phyloP scores from a whole-genome alignment of 2,113 vertebrate species.

The Sinocyclocheilus grahami region DNA sequence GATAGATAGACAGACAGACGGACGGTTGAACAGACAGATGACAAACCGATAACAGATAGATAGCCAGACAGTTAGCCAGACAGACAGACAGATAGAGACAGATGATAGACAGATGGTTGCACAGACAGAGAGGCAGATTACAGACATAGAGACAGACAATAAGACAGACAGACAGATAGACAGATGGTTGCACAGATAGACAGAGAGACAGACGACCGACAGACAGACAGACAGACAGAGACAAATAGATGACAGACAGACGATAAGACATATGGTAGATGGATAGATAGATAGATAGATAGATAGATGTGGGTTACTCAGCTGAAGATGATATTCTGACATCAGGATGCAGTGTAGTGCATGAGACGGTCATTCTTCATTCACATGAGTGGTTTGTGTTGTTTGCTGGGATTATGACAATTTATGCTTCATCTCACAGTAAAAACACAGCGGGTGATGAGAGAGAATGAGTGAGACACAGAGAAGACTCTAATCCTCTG shows the following conservation, averaged over 20 bases:
- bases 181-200: neutral
- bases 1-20: too few species aligned
- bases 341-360: neutral
- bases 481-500: conserved; percentile 23
- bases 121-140: neutral
- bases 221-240: neutral
- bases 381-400: neutral
- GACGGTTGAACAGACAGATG: too few species aligned
- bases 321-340: neutral
- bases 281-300: neutral
- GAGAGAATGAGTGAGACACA: neutral
- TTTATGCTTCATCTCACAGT: neutral
- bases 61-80: too few species aligned
- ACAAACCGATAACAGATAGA: neutral
- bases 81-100: neutral
- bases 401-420: conserved; percentile 7
- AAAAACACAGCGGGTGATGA: conserved; percentile 5
- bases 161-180: neutral
- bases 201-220: neutral
- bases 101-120: neutral
- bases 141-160: neutral
- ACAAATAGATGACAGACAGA: neutral
- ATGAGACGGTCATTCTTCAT: neutral
- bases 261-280: neutral
- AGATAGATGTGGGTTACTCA: neutral